Percentiles rank a stretch among this genome's conserved stretches.
Evolutionary conservation across 2,888 invertebrate species (phyloP).

Genomic region (Gastrophysa polygoni): DNA sequence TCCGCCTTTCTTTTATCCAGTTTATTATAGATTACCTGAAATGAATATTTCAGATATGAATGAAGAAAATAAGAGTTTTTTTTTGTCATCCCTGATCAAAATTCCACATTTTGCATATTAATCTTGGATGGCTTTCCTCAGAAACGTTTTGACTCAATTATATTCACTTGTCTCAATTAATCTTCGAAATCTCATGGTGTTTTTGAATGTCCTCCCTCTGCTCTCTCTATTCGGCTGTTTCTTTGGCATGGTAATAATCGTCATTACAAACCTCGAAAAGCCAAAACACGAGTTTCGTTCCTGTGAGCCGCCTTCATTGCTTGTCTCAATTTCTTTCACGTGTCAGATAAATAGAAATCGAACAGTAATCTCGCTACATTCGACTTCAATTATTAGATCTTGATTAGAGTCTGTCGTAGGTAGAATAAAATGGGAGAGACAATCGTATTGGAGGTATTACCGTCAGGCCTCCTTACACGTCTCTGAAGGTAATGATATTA

Average conservation of each 20-base stretch:
- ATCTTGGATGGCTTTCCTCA: too few species aligned
- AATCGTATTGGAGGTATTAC: constrained; percentile 20
- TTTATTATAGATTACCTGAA: too few species aligned
- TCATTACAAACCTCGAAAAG: neutral
- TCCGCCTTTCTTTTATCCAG: too few species aligned
- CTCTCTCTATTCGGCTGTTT: neutral
- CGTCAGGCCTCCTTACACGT: neutral
- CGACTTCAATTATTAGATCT: constrained; percentile 12
- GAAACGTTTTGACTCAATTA: too few species aligned
- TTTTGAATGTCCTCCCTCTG: neutral
- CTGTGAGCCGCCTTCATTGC: neutral
- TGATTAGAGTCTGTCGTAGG: constrained; percentile 15
- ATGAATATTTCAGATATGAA: too few species aligned
- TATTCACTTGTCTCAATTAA: too few species aligned
- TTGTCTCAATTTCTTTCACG: constrained; percentile 9
- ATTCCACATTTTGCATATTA: too few species aligned
- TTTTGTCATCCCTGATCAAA: too few species aligned
- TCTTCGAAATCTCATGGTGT: too few species aligned
- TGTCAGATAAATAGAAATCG: constrained; percentile 11
- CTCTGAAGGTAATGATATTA: neutral
- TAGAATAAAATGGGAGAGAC: constrained; percentile 22
- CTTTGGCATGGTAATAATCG: neutral
- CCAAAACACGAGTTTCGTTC: neutral
- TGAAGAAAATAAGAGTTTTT: too few species aligned
- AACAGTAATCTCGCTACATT: constrained; percentile 1